Evolutionary conservation across 2,888 invertebrate species (phyloP), one percentile per base, ranked within the genome.

Genomic region (Dicyrtomina minuta): DNA sequence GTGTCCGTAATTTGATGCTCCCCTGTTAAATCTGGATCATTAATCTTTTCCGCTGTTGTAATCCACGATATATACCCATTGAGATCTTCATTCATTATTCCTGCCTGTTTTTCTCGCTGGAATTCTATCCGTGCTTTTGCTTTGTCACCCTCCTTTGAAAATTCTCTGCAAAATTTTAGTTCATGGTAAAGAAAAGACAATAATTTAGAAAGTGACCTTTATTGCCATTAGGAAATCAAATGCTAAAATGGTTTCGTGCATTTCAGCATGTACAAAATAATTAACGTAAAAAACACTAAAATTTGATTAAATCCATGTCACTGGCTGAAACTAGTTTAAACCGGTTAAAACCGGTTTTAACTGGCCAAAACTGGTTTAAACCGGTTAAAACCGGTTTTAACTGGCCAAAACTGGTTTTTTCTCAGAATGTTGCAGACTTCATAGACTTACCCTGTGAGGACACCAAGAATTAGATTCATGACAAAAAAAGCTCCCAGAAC

Each of bases 401-500:
- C 43, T 12, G 13, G 43, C 13, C 13, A 10, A 43, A 43, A 12
- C 13, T 43, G 10, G 43, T n/a, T n/a, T n/a, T n/a, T n/a, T n/a
- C n/a, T n/a, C 1, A 17, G 49, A 49, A 15, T 17, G 22, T 15
- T 2, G 17, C 4, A 26, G 13, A 59, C 26, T 20, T 13, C 43
- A 82, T n/a, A n/a, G n/a, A n/a, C 83, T 81, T 80, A 85, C 85
- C 86, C 87, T 75, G 86, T 86, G 72, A 87, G 82, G 70, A 87
- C 87, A 83, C 87, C 87, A 79, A 87, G 83, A 79, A 87, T 87
- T 68, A 87, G 83, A 80, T 87, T 87, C 81, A 87, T 84, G 71
- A 87, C 87, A 81, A 87, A 87, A 80, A 87, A 87, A 58, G 87
- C 87, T 66, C 87, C 87, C 70, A 87, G 83, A 74, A 87, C 86